Conservation (phyloP, 2,113 vertebrate species). For the Gracilinanus agilis region DNA sequence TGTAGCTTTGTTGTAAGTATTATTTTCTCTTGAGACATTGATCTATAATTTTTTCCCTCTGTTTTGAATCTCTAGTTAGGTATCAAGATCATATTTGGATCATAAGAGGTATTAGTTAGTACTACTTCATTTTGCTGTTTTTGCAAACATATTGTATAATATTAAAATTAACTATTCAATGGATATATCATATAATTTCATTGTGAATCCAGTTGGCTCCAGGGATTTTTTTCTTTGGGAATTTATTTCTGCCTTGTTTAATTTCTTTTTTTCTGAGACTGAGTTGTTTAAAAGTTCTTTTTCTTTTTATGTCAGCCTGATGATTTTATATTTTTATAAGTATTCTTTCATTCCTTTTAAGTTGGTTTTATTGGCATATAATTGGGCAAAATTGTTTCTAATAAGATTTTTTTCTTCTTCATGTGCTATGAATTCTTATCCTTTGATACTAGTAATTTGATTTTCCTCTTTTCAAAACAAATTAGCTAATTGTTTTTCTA, state of each 20-base stretch:
- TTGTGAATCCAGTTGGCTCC: neutral
- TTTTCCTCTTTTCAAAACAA: neutral
- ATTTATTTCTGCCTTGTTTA: neutral
- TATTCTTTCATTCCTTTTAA: neutral
- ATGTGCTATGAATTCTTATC: neutral
- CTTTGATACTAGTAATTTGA: neutral
- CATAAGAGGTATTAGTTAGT: neutral
- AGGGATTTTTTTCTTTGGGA: neutral
- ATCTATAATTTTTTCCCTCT: neutral
- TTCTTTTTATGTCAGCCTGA: neutral
- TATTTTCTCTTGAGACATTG: neutral
- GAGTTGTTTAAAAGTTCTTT: neutral
- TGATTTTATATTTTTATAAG: neutral
- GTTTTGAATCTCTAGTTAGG: neutral
- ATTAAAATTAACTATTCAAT: neutral
- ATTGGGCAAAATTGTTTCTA: neutral
- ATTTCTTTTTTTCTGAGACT: neutral
- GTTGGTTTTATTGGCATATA: neutral
- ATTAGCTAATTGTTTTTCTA: neutral
- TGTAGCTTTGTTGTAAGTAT: neutral
- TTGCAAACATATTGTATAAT: neutral
- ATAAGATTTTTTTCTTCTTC: neutral
- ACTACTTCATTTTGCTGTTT: neutral
- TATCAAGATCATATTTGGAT: neutral
- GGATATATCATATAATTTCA: neutral